Evolutionary conservation across 2,113 vertebrate species (phyloP), one percentile per base, ranked within the genome.

Genomic region (Oncorhynchus mykiss): DNA sequence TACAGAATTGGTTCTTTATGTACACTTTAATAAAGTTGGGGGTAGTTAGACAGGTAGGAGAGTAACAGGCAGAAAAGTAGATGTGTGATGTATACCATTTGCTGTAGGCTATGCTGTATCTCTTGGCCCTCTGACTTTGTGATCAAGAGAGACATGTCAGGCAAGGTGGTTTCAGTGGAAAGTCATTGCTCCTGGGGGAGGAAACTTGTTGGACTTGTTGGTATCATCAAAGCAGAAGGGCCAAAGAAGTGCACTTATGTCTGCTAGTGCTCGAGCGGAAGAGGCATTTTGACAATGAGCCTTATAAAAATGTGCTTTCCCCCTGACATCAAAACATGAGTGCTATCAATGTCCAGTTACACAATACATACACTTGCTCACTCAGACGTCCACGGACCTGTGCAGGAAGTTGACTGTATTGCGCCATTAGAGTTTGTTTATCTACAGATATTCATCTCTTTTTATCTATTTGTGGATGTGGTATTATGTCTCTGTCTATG

Each of bases 121-220:
- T 16, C 51, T 16, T 16, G 16, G 51, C 16, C 95, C 94, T 65
- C 93, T 95, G 84, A 95, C 24, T 22, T 73, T 91, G 89, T 92
- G 94, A 74, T 54, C 51, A 54, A 54, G 96, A 97, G 91, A 94
- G 94, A 88, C 93, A 88, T 0, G 91, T 91, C 59, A 95, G 94
- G 93, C 94, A 95, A 93, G 94, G 93, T 95, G 90, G 93, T 84
- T 85, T 74, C 74, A 65, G 45, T 85, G 67, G 75, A 91, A 81
- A 80, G 82, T 59, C 74, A 73, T 84, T 84, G 84, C 88, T 90
- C 84, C 86, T 80, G 85, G 86, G 84, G 87, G 81, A 84, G 82
- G 75, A 84, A 89, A 91, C 85, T 83, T 90, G 89, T 91, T 90
- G 78, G 84, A 78, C 83, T 84, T 88, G 84, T 27, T 27, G 27